Evolutionary conservation across 2,888 invertebrate genomes (phyloP).

Genomic region (Campoplex capitator): DNA sequence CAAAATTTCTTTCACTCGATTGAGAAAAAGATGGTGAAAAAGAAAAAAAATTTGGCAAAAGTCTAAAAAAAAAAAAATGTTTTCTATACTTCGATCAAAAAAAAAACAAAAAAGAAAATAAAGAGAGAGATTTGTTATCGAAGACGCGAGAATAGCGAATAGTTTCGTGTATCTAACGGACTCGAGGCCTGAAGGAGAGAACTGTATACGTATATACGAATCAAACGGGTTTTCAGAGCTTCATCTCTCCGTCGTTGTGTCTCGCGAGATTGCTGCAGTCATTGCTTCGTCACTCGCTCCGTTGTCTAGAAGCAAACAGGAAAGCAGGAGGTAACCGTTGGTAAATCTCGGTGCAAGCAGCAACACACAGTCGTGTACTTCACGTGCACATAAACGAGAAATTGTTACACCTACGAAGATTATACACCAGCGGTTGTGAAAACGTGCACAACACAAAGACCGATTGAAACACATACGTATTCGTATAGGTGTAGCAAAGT

Average conservation of each 20-base stretch:
- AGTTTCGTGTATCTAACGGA: background rate
- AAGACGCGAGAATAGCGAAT: background rate
- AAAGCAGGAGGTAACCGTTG: constrained; percentile 65
- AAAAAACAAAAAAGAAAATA: background rate
- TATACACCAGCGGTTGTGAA: constrained; percentile 26
- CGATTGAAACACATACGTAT: background rate
- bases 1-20: background rate
- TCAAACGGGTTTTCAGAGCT: constrained; percentile 49
- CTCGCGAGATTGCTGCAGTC: constrained; percentile 72
- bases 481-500: constrained; percentile 19
- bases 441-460: constrained; percentile 9
- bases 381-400: constrained; percentile 39
- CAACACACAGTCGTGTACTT: constrained; percentile 52
- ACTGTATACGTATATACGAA: background rate
- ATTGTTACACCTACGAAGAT: constrained; percentile 44
- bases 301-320: constrained; percentile 77
- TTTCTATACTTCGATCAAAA: background rate
- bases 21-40: too few species aligned
- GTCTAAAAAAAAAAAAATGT: background rate
- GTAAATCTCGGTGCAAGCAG: constrained; percentile 29
- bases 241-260: constrained; percentile 47
- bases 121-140: background rate
- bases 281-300: constrained; percentile 80
- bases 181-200: background rate
- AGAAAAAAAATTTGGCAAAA: too few species aligned